Evolutionary conservation across 1,140 invertebrate species (phyloP).

Genomic region (Lethocerus indicus): DNA sequence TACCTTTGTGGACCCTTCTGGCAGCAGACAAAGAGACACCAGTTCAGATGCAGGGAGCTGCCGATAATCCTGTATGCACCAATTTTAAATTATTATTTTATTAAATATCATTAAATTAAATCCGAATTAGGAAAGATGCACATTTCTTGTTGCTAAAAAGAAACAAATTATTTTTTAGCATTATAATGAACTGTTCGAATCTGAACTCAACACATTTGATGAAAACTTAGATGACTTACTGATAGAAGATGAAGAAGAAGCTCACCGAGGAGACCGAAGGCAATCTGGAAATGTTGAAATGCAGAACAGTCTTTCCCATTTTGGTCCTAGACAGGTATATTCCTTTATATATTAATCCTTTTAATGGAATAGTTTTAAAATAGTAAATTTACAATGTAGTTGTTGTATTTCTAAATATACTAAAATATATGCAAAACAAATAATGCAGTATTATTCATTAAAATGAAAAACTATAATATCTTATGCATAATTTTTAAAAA

Average conservation of each 20-base stretch:
- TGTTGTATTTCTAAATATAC: too few relatives aligned
- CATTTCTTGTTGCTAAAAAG: too few relatives aligned
- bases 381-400: too few relatives aligned
- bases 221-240: constrained; percentile 68
- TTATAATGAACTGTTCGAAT: constrained; percentile 76
- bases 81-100: not conserved
- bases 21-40: constrained; percentile 77
- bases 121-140: too few relatives aligned
- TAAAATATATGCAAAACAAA: too few relatives aligned
- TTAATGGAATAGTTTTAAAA: too few relatives aligned
- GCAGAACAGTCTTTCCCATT: constrained; percentile 52
- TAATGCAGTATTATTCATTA: too few relatives aligned
- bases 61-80: constrained; percentile 21
- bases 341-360: not conserved
- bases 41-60: constrained; percentile 13
- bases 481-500: too few relatives aligned
- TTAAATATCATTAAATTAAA: not conserved
- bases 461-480: too few relatives aligned
- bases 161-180: constrained; percentile 39
- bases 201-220: constrained; percentile 46
- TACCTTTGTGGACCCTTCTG: constrained; percentile 89
- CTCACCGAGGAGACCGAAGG: constrained; percentile 38
- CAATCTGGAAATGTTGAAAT: constrained; percentile 44
- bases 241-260: constrained; percentile 36
- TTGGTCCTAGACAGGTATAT: constrained; percentile 53